These are phyloP conservation scores for Erpornis zantholeuca DNA, from an alignment of 2,113 vertebrate genomes.

Conservation along the genomic window DNA sequence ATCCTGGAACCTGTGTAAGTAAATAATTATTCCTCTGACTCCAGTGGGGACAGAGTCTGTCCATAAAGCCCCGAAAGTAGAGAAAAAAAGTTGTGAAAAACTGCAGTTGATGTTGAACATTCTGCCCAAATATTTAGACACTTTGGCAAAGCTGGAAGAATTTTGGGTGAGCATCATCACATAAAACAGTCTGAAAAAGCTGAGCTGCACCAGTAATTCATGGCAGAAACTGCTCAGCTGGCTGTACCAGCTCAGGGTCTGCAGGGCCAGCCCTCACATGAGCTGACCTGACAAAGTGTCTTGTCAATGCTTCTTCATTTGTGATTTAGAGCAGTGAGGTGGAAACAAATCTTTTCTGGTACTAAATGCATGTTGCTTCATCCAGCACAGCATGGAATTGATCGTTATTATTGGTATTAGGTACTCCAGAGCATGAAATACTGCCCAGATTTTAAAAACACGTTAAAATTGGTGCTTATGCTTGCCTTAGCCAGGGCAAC, in stretches of 20 bases:
- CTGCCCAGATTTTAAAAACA: background rate
- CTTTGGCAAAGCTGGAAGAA: background rate
- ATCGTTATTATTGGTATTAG: background rate
- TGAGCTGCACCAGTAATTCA: background rate
- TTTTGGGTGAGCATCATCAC: background rate
- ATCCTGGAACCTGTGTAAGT: background rate
- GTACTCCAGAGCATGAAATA: background rate
- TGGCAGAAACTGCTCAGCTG: background rate
- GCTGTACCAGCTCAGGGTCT: background rate
- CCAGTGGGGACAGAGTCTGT: background rate
- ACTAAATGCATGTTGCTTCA: background rate
- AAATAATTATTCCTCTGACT: background rate
- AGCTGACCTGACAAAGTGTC: background rate
- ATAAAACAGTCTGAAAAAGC: background rate
- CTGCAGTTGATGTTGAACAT: background rate
- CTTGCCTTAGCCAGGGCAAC: background rate
- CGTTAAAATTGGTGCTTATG: background rate
- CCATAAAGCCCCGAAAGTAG: background rate
- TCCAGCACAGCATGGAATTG: background rate
- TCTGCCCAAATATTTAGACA: background rate
- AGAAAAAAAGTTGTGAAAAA: background rate
- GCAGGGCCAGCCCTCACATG: background rate
- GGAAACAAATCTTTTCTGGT: background rate
- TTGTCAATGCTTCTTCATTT: background rate
- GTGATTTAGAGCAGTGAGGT: background rate